Evolutionary conservation across 2,888 invertebrate genomes (phyloP), one percentile per base, ranked within the genome.

Genomic region (Drosophila melanosoma): DNA sequence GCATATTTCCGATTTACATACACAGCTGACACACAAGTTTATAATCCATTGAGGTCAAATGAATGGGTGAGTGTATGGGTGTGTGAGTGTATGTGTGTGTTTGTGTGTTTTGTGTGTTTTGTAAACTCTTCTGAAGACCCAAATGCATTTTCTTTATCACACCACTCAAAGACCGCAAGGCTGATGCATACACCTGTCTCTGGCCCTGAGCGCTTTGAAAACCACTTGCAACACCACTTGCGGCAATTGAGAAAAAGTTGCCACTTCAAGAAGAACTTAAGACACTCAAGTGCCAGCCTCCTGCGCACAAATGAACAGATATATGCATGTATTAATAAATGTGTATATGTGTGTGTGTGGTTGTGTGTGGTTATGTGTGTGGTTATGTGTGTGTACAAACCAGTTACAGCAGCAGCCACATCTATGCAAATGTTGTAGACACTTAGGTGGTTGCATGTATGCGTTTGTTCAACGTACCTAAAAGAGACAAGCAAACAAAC

Each of bases 221-320:
- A 68, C 81, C 86, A 83, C 86, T 85, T 76, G 77, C 71, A 73
- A 78, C 75, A 78, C 74, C 80, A 89, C 89, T 87, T 87, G 87
- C 76, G 79, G 85, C 82, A 80, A 87, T 87, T 83, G 79, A 79
- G 76, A 80, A 88, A 89, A 82, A 82, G 80, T 83, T 83, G 62
- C 81, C 87, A 85, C 87, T 89, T 84, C 74, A 82, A 86, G 69
- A 66, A 78, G 69, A 85, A 88, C 85, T 85, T 85, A 85, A 85
- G 85, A 85, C 73, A 82, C 88, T 85, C 83, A 83, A 85, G 85
- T 80, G 82, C 66, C 77, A 63, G 74, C 64, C 68, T 67, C 74
- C 66, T 71, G 77, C 63, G 53, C 77, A 74, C 59, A 82, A 68
- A 84, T 75, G 68, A 64, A 80, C 63, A 68, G 72, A 75, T 58